phyloP scores from a whole-genome alignment of 2,888 invertebrate species.

The Leistus spinibarbis region DNA sequence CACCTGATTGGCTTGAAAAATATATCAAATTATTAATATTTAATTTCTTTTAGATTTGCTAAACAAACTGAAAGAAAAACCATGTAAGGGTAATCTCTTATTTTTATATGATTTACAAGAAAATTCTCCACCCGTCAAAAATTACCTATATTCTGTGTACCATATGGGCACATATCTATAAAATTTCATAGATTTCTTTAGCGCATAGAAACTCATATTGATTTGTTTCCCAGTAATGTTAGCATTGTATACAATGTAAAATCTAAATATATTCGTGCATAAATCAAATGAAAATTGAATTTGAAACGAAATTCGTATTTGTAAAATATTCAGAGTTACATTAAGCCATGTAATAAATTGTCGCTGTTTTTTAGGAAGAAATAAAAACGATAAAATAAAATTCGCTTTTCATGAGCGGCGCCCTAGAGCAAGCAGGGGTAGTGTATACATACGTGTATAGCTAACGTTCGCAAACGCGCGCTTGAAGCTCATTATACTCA shows the following conservation, averaged over 20 bases:
- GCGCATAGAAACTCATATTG: not conserved
- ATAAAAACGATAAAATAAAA: constrained; percentile 10
- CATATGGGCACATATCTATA: too few species aligned
- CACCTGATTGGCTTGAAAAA: too few species aligned
- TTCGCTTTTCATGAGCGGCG: not conserved
- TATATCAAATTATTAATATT: too few species aligned
- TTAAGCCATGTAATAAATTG: constrained; percentile 4
- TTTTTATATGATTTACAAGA: too few species aligned
- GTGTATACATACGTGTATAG: not conserved
- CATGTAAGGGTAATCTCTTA: too few species aligned
- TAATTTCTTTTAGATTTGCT: too few species aligned
- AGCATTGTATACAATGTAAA: not conserved
- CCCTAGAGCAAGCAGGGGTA: not conserved
- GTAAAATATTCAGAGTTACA: constrained; percentile 3
- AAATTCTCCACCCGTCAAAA: too few species aligned
- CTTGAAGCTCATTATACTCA: constrained; percentile 15
- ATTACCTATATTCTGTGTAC: too few species aligned
- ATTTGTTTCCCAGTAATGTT: too few species aligned
- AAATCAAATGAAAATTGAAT: not conserved
- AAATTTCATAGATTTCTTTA: too few species aligned
- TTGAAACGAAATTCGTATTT: not conserved
- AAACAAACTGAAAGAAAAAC: too few species aligned
- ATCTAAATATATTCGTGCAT: not conserved
- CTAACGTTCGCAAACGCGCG: not conserved
- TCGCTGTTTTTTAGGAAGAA: not conserved